Percentiles rank a stretch among this genome's conserved stretches.
Evolutionary conservation across 2,797 vertebrate species (phyloP).

Genomic region (Lithobates sylvaticus): DNA sequence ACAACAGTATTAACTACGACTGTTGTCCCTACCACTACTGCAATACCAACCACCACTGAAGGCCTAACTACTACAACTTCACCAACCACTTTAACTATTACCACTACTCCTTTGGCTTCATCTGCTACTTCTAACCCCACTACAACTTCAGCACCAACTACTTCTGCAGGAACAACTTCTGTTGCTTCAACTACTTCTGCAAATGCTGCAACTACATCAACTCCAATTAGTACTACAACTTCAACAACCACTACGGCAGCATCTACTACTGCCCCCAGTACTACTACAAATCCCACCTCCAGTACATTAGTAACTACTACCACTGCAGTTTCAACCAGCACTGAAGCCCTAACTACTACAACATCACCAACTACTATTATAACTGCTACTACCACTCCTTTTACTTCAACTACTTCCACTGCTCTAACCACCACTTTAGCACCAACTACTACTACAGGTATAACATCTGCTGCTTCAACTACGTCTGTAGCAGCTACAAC

Average conservation of each 20-base stretch:
- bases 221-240: background rate
- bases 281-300: no score
- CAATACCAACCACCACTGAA: background rate
- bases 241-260: background rate
- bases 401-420: background rate
- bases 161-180: background rate
- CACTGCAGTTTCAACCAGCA: no score
- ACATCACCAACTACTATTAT: slow-evolving; percentile 1
- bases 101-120: no score
- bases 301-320: background rate
- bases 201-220: background rate
- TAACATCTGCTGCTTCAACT: background rate
- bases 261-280: no score
- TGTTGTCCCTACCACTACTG: background rate
- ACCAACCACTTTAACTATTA: background rate
- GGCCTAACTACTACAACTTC: background rate
- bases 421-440: background rate
- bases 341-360: background rate
- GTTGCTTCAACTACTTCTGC: background rate
- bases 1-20: background rate
- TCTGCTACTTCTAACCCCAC: no score
- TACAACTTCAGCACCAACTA: background rate
- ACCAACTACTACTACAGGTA: background rate
- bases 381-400: background rate
- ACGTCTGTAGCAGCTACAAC: background rate